These are phyloP conservation scores for Heliocidaris erythrogramma DNA, from an alignment of 35 echinoderm and acorn worm genomes.

Conservation along the genomic window DNA sequence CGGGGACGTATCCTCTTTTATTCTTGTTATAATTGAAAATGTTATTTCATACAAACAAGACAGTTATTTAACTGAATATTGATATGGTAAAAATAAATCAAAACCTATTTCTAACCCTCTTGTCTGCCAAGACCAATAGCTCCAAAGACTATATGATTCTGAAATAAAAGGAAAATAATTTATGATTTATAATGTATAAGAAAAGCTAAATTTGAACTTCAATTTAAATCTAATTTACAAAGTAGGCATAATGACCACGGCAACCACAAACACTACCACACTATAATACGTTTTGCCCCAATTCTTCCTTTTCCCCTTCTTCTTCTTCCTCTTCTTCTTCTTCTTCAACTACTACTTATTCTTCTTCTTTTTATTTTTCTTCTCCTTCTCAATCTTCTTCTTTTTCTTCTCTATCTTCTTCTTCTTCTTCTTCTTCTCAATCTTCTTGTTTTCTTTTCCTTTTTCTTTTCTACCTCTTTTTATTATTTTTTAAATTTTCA, in stretches of 20 bases:
- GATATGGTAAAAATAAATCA: neutral
- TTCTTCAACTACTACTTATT: neutral
- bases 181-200: neutral
- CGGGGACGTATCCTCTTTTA: too few species aligned
- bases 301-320: neutral
- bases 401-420: neutral
- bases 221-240: too few species aligned
- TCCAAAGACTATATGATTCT: conserved; percentile 27
- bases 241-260: too few species aligned
- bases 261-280: too few species aligned
- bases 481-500: too few species aligned
- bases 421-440: neutral
- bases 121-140: conserved; percentile 11
- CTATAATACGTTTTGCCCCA: neutral
- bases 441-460: neutral
- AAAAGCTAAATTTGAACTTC: neutral
- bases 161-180: neutral
- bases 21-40: too few species aligned
- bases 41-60: too few species aligned
- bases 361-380: neutral
- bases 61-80: too few species aligned
- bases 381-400: neutral
- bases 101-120: neutral
- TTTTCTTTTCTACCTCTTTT: neutral
- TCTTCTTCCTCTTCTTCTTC: neutral